A percentile compares a stretch with the other conserved stretches of the same genome.
These are phyloP conservation scores for Digitonthophagus gazella DNA, from an alignment of 2,888 invertebrate genomes.

Conservation along the genomic window DNA sequence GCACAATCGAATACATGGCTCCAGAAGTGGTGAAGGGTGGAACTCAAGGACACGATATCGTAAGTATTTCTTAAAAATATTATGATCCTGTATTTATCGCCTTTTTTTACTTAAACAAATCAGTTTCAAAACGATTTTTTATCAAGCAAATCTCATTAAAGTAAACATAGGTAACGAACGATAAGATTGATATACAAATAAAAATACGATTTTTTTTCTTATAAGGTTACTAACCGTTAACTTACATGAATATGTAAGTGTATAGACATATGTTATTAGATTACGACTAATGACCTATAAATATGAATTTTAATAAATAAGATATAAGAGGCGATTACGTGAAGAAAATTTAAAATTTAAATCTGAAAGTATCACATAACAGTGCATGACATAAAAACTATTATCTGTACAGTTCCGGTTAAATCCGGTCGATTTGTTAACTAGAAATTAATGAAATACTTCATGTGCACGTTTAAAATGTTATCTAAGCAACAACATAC, in stretches of 20 bases:
- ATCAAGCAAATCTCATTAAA: background rate
- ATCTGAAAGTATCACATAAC: background rate
- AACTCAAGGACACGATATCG: conserved; percentile 89
- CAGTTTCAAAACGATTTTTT: background rate
- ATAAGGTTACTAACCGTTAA: background rate
- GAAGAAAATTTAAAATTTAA: background rate
- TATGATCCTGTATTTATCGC: no score
- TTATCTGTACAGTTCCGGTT: background rate
- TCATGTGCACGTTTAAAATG: no score
- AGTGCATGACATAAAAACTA: background rate
- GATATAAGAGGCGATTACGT: background rate
- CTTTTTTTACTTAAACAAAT: background rate
- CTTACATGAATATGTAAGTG: background rate
- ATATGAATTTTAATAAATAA: background rate
- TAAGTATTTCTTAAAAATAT: conserved; percentile 57
- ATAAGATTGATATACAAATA: background rate
- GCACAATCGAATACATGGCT: conserved; percentile 98
- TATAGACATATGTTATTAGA: background rate
- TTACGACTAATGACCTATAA: background rate
- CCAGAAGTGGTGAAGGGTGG: conserved; percentile 78
- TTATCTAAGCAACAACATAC: no score
- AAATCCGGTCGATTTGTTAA: no score
- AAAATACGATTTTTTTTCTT: no score
- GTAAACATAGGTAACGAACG: background rate
- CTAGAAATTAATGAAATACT: no score